Conservation (phyloP, 1,140 invertebrate genomes). For the Nasonia vitripennis region DNA sequence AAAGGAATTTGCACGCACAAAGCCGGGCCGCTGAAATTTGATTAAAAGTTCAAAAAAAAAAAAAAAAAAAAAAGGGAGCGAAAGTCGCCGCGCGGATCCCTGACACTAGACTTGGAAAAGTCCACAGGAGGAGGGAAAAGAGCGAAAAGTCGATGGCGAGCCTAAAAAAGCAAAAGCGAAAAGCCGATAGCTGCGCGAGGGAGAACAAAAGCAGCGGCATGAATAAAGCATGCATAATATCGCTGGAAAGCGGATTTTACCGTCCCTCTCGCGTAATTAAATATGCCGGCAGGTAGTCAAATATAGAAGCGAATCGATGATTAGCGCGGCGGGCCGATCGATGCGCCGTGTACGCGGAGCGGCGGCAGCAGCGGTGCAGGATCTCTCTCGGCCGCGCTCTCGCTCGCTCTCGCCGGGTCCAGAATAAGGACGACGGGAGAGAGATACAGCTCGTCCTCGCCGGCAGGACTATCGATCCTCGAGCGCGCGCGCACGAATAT, state of each 20-base stretch:
- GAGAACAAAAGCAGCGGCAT: not conserved
- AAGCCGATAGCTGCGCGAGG: not conserved
- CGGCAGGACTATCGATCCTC: constrained; percentile 50
- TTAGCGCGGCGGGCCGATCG: constrained; percentile 36
- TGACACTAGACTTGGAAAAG: not conserved
- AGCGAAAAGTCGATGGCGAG: not conserved
- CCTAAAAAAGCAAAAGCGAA: not conserved
- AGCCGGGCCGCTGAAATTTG: not conserved
- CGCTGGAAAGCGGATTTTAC: constrained; percentile 25
- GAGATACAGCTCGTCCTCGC: not conserved
- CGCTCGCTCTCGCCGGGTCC: constrained; percentile 6
- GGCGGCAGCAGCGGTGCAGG: not conserved
- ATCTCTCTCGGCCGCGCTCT: not conserved
- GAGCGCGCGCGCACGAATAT: constrained; percentile 47
- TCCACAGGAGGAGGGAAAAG: not conserved
- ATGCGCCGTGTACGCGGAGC: not conserved
- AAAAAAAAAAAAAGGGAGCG: not conserved
- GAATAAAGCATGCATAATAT: constrained; percentile 37
- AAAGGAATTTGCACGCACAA: not conserved
- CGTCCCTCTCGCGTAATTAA: constrained; percentile 39
- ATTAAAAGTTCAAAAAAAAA: not conserved
- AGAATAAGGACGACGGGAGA: constrained; percentile 43
- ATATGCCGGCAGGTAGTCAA: constrained; percentile 48
- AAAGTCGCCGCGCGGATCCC: not conserved
- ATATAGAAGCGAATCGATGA: constrained; percentile 52